Percentiles rank a stretch among this genome's conserved stretches.
phyloP scores from a whole-genome alignment of 2,888 invertebrate species.

The Carabus problematicus region DNA sequence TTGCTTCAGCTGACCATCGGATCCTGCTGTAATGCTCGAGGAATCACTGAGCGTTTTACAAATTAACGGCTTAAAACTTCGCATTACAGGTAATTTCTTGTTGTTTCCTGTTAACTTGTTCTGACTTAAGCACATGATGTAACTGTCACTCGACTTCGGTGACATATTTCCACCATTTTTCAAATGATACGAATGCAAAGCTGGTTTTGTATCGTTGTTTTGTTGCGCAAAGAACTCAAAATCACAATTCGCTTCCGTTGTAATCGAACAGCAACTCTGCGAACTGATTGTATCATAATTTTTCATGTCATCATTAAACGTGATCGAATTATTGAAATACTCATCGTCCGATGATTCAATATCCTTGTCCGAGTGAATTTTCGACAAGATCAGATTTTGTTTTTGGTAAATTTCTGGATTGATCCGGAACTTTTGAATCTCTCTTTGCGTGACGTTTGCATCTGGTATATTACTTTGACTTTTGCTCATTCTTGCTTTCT shows the following conservation, averaged over 20 bases:
- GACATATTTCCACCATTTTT: conserved; percentile 13
- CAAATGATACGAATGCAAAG: conserved; percentile 12
- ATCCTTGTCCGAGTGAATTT: conserved; percentile 45
- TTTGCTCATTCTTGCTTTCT: conserved; percentile 47
- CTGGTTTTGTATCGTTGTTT: conserved; percentile 20
- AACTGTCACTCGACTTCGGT: conserved; percentile 10
- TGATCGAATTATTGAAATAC: conserved; percentile 55
- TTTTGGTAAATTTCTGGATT: conserved; percentile 45
- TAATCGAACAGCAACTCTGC: conserved; percentile 65
- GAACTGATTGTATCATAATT: conserved; percentile 55
- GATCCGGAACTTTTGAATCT: conserved; percentile 46
- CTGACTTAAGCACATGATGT: conserved; percentile 24
- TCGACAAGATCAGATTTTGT: conserved; percentile 44
- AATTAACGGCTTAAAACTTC: conserved; percentile 37
- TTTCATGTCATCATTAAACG: conserved; percentile 55
- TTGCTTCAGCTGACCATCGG: not conserved
- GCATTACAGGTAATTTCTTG: conserved; percentile 28
- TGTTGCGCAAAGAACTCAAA: conserved; percentile 63
- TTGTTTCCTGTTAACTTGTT: conserved; percentile 6
- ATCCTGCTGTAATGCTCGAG: not conserved
- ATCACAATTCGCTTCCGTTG: conserved; percentile 70
- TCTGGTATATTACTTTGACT: conserved; percentile 56
- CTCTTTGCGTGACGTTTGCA: conserved; percentile 46
- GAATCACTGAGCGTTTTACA: conserved; percentile 16
- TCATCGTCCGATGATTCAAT: conserved; percentile 52